Evolutionary conservation across 2,888 invertebrate genomes (phyloP), one percentile per base, ranked within the genome.

Genomic region (Eurytoma adleriae): DNA sequence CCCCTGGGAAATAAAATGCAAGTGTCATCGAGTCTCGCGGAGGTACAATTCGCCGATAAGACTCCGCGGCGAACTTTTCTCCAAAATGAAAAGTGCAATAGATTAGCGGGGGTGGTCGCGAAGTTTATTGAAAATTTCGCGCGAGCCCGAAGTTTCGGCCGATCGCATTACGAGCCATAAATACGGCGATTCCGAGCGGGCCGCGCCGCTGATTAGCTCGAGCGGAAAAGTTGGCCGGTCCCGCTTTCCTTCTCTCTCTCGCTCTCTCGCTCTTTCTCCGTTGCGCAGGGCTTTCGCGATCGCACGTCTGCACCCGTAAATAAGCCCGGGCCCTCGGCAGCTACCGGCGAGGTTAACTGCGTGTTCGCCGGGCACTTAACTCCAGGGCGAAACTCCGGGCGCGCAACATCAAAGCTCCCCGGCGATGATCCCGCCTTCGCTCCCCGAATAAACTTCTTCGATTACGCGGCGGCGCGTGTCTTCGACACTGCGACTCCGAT

Each of bases 181-280:
- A 73, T 48, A 74, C 72, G 40, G 59, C 59, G 78, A 70, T 69
- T 78, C 59, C 50, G 30, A 27, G 61, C 52, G 74, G 18, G 79
- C 73, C 74, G 27, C 12, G 40, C 48, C 12, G 78, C 82, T 83
- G 83, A 84, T 84, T 84, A 82, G 82, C 81, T 79, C 67, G 30
- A 78, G 66, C 50, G 62, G 18, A 64, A 64, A 64, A 64, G n/a
- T 62, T 62, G 27, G n/a, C 5, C 16, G 16, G 24, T 61, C 24
- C 24, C 16, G 13, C 24, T 27, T 61, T 18, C 16, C 59, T 14
- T 57, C 52, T 12, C 40, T 7, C 40, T 40, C 40, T 4, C 5
- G 7, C 4, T 7, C 40, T 7, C 40, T 40, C 5, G 40, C 40
- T 7, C 5, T 7, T 40, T 40, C 40, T 40, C 40, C 0, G 5